These are phyloP conservation scores for Suillia variegata DNA, from an alignment of 2,888 invertebrate species.

Conservation along the genomic window DNA sequence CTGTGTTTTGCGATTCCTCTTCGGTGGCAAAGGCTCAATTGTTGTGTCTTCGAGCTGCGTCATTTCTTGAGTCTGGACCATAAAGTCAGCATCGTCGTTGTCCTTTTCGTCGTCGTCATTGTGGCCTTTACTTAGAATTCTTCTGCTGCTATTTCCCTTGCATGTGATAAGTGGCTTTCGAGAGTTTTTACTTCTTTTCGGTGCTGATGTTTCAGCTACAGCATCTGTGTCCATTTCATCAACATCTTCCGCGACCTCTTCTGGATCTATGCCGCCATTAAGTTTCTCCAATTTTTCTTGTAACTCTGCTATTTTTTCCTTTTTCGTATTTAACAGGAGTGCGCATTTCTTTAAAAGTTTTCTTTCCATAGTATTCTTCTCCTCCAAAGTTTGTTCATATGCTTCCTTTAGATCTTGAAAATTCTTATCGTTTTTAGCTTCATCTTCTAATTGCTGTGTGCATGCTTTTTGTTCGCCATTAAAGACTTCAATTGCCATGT, in stretches of 20 bases:
- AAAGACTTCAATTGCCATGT: conserved; percentile 40
- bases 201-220: too few species aligned
- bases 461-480: background rate
- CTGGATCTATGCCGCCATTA: too few species aligned
- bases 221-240: too few species aligned
- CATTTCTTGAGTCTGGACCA: background rate
- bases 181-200: too few species aligned
- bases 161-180: too few species aligned
- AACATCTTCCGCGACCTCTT: too few species aligned
- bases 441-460: conserved; percentile 13
- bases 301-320: conserved; percentile 45
- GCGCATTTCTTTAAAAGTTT: conserved; percentile 43
- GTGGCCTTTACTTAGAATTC: conserved; percentile 10
- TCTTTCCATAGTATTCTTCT: conserved; percentile 34
- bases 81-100: background rate
- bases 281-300: conserved; percentile 30
- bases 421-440: background rate
- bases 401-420: conserved; percentile 27
- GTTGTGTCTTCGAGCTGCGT: too few species aligned
- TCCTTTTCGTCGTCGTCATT: background rate
- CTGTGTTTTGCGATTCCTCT: too few species aligned
- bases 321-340: conserved; percentile 47
- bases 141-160: background rate
- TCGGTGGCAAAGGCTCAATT: too few species aligned
- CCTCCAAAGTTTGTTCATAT: conserved; percentile 39